Base-by-base conservation (phyloP, 2,888 invertebrate genomes). In the Drosophila ezoana region DNA sequence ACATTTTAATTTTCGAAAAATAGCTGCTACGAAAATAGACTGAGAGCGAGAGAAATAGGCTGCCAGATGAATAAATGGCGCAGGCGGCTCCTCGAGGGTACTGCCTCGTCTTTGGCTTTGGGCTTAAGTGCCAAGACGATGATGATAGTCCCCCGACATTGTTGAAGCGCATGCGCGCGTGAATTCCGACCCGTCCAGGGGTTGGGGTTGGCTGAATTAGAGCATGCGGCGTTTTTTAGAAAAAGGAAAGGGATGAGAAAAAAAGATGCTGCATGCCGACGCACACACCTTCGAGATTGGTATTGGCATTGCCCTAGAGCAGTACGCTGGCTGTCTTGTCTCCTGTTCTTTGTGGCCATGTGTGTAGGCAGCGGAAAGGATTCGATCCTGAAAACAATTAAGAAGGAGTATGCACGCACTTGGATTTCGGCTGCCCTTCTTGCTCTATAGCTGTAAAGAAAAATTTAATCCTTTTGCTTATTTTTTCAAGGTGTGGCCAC, bases 401-500 rank as follows among this genome's bases (percentile, higher is more conserved):
- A 53, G 66, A 76, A 85, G 81, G 72, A 78, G 77, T 81, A 66
- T 58, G 61, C 64, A 54, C 57, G 48, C 56, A 49, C 63, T 72
- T 66, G 64, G 67, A 62, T 75, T 70, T 75, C 38, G 72, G 56
- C 57, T 60, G 41, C 18, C 35, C n/a, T 20, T 20, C 43, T 54
- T n/a, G 18, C 37, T 16, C 37, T 14, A 23, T 45, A 37, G 54
- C 44, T 61, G 41, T 23, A 51, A 41, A 56, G 52, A 49, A 76
- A 75, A 57, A 87, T 73, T 60, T 76, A 83, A 85, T 86, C 87
- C 87, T 88, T 85, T 86, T 84, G 87, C 74, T 84, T 89, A 84
- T 86, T 89, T 85, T 89, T 84, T 89, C 85, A 85, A 85, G 89
- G 87, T 89, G 87, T 81, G 89, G 85, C 89, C 58, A 73, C 72